A percentile compares a stretch with the other conserved stretches of the same genome.
phyloP scores from a whole-genome alignment of 1,140 invertebrate genomes.

The Metopolophium dirhodum region DNA sequence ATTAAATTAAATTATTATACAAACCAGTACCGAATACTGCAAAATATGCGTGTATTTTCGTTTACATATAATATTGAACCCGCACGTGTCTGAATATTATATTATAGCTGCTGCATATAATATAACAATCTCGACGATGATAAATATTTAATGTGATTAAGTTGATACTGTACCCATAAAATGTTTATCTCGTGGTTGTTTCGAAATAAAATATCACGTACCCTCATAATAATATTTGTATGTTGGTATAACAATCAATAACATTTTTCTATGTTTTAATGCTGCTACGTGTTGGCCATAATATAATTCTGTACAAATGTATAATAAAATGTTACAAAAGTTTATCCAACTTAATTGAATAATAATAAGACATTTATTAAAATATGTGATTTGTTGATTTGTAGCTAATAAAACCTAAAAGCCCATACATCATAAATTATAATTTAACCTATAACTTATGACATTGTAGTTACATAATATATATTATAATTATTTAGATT shows the following conservation, averaged over 20 bases:
- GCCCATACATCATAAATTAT: neutral
- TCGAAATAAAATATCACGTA: neutral
- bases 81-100: constrained; percentile 30
- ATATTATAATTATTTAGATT: neutral
- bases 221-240: constrained; percentile 6
- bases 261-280: neutral
- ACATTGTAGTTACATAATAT: neutral
- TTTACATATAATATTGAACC: neutral
- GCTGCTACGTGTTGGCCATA: neutral
- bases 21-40: neutral
- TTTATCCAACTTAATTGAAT: neutral
- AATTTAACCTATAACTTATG: neutral
- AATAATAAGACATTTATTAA: neutral
- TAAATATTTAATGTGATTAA: constrained; percentile 41
- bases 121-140: neutral
- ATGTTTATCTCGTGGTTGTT: neutral
- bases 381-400: neutral
- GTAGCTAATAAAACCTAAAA: neutral
- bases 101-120: neutral
- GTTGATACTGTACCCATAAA: neutral
- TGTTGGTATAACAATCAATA: neutral
- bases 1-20: constrained; percentile 38
- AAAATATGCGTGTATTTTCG: neutral
- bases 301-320: neutral
- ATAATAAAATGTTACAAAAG: neutral